These are phyloP conservation scores for Vombatus ursinus DNA, from an alignment of 2,113 vertebrate species.

Conservation along the genomic window DNA sequence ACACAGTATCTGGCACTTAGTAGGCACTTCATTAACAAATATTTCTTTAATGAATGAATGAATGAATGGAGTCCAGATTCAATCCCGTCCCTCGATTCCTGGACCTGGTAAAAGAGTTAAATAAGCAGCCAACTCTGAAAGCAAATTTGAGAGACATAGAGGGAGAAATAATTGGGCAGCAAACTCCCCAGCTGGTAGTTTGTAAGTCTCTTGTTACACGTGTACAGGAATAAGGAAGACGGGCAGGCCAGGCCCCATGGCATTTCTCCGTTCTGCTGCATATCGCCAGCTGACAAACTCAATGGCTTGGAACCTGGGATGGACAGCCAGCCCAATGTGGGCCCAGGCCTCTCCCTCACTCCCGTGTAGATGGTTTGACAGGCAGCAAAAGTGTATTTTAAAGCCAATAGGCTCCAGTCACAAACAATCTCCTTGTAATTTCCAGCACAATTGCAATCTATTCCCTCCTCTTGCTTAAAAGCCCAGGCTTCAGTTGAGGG, in stretches of 20 bases:
- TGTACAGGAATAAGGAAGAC: conserved; percentile 46
- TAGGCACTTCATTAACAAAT: fast-evolving
- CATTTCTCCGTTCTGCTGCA: conserved; percentile 44
- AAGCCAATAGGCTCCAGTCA: conserved; percentile 44
- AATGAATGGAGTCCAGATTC: too few relatives aligned
- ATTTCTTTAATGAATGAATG: neutral
- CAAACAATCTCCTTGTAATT: conserved; percentile 33
- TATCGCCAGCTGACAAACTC: conserved; percentile 61
- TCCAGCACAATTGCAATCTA: neutral
- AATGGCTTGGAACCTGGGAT: conserved; percentile 53
- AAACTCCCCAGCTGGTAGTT: neutral
- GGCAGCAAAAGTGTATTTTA: conserved; percentile 57
- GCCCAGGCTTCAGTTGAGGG: neutral
- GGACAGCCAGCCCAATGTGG: conserved; percentile 4
- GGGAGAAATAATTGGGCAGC: neutral
- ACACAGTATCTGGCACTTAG: neutral
- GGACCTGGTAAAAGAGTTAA: fast-evolving
- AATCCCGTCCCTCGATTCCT: neutral
- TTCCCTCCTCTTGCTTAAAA: conserved; percentile 54
- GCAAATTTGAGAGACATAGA: neutral
- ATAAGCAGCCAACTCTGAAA: neutral
- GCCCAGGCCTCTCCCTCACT: conserved; percentile 6
- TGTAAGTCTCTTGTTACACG: conserved; percentile 19
- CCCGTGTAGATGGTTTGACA: conserved; percentile 11
- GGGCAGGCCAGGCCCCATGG: neutral